phyloP scores from a whole-genome alignment of 2,888 invertebrate species.

The Clepsis dumicolana region DNA sequence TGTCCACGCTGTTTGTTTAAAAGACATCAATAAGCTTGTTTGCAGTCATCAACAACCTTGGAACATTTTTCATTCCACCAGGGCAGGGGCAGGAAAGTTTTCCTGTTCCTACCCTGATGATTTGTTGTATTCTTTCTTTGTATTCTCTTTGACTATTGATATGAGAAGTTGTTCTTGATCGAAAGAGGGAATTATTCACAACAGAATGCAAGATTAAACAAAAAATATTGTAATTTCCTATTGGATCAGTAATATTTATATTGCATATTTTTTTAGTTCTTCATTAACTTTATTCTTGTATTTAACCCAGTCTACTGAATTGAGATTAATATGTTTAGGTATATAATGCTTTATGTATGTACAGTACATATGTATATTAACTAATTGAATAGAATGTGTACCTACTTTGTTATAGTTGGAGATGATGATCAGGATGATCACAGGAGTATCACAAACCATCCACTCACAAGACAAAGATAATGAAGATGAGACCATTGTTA shows the following conservation, averaged over 20 bases:
- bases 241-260: not conserved
- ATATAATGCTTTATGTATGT: not conserved
- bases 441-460: conserved; percentile 26
- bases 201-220: conserved; percentile 12
- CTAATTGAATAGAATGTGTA: not conserved
- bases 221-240: not conserved
- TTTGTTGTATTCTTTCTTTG: not conserved
- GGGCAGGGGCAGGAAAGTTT: not conserved
- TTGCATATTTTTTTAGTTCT: not conserved
- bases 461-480: conserved; percentile 14
- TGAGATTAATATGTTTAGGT: conserved; percentile 22
- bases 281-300: too few species aligned
- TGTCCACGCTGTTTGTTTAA: conserved; percentile 17
- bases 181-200: not conserved
- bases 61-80: too few species aligned
- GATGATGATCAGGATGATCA: conserved; percentile 35
- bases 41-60: conserved; percentile 25
- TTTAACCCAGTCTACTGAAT: conserved; percentile 26
- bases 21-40: conserved; percentile 18
- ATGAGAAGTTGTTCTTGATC: not conserved
- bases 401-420: conserved; percentile 30
- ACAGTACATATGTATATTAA: too few species aligned
- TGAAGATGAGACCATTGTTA: conserved; percentile 28
- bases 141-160: not conserved
- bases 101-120: not conserved